Evolutionary conservation across 64 coral and sea anemone species (phyloP), one percentile per base, ranked within the genome.

Genomic region (Astreopora myriophthalma): DNA sequence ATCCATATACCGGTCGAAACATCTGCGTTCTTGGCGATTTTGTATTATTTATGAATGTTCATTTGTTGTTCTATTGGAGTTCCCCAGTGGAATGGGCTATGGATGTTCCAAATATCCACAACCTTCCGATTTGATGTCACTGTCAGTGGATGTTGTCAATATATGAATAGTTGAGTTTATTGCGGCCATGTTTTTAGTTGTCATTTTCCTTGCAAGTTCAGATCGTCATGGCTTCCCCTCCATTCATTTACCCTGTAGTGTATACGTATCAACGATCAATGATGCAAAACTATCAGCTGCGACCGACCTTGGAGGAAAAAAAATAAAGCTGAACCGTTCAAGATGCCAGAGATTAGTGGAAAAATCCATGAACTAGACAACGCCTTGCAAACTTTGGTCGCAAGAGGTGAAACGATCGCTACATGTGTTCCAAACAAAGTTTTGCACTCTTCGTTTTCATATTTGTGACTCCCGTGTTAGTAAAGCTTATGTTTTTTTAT

Each of bases 31-130:
- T 61, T 72, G 48, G 34, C 90, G 93, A 94, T 90, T 89, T 94
- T 94, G 78, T 86, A 94, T 94, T 94, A 94, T 94, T 94, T 89
- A 94, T 94, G 93, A 94, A 90, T 94, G 93, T 94, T 94, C 93
- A 94, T 94, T 94, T 94, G 93, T 94, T 94, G 86, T 94, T 79
- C 86, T 64, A 85, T 69, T 36, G 63, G 57, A 52, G 75, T 79
- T 80, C 33, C 66, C 19, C 66, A 26, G 8, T 67, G 61, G 20
- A 79, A 57, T 80, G 79, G n/a, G 46, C 65, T 68, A 91, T 25
- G 87, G 57, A 20, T 81, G 65, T n/a, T n/a, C n/a, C n/a, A 83
- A 82, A 82, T 64, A 64, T 91, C 89, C 11, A 82, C 76, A 83
- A 72, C 20, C 74, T 48, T 42, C n/a, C 34, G 66, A 48, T 51